phyloP scores from a whole-genome alignment of 1,140 invertebrate genomes.

The Cheumatopsyche charites region DNA sequence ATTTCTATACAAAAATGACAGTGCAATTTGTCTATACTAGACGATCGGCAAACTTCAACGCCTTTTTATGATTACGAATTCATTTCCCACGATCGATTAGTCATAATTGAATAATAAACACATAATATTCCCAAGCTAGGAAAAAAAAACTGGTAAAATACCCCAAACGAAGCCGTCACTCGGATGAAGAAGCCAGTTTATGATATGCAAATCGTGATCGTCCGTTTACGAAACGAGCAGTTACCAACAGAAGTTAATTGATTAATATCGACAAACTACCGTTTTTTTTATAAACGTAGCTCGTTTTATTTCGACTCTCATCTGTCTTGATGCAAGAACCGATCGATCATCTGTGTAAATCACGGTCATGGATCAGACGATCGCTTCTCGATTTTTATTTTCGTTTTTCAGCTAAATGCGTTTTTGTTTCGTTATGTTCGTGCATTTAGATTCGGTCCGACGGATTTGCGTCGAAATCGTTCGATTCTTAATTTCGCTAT shows the following conservation, averaged over 20 bases:
- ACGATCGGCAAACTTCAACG: not conserved
- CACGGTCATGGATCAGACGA: constrained; percentile 10
- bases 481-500: constrained; percentile 1
- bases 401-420: not conserved
- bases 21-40: not conserved
- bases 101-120: constrained; percentile 1
- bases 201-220: constrained; percentile 24
- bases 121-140: too few relatives aligned
- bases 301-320: not conserved
- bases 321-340: not conserved
- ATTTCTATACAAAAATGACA: constrained; percentile 16
- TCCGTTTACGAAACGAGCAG: constrained; percentile 1
- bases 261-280: constrained; percentile 26
- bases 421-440: not conserved
- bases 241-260: constrained; percentile 23
- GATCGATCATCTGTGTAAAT: constrained; percentile 27
- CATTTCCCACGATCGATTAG: not conserved
- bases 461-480: constrained; percentile 1
- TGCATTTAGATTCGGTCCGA: not conserved
- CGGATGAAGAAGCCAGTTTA: not conserved
- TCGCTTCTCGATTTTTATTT: not conserved
- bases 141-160: not conserved
- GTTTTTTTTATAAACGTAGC: not conserved
- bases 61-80: not conserved
- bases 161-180: not conserved